These are phyloP conservation scores for Phenganax stokvisi DNA, from an alignment of 92 coral and sea anemone species.

Conservation along the genomic window DNA sequence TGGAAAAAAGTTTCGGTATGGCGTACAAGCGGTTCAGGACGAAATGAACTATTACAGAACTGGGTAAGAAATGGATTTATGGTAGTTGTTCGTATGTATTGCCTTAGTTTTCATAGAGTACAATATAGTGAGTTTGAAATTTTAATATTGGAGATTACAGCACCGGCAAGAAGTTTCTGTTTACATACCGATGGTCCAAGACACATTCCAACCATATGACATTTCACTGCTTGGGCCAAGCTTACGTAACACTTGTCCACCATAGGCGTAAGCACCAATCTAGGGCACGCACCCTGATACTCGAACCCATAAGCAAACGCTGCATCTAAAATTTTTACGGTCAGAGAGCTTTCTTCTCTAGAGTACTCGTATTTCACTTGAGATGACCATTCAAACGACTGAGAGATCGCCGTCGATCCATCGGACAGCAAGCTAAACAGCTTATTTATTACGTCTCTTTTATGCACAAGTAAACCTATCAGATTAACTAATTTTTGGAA, in stretches of 20 bases:
- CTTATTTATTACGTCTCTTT: constrained; percentile 65
- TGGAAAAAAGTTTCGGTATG: too few species aligned
- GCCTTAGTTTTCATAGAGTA: not conserved
- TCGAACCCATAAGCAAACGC: constrained; percentile 84
- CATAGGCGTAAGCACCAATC: constrained; percentile 81
- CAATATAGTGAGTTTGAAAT: not conserved
- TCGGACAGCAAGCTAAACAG: constrained; percentile 46
- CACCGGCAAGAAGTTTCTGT: not conserved
- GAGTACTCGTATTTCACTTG: constrained; percentile 78
- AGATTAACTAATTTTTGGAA: constrained; percentile 76
- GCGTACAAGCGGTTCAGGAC: too few species aligned
- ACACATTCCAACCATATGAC: constrained; percentile 77
- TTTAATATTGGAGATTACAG: not conserved
- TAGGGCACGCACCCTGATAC: constrained; percentile 88
- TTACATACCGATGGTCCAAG: constrained; percentile 77
- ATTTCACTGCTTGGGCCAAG: constrained; percentile 74
- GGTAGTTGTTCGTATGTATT: not conserved
- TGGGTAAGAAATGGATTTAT: too few species aligned
- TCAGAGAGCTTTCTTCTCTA: constrained; percentile 55
- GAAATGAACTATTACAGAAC: too few species aligned
- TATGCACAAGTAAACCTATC: constrained; percentile 68
- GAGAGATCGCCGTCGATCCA: constrained; percentile 49
- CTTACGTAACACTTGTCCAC: constrained; percentile 93
- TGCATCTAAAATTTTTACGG: constrained; percentile 61
- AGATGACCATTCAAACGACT: constrained; percentile 82